Evolutionary conservation across 2,888 invertebrate genomes (phyloP), one percentile per base, ranked within the genome.

Genomic region (Drosophila neotestacea): DNA sequence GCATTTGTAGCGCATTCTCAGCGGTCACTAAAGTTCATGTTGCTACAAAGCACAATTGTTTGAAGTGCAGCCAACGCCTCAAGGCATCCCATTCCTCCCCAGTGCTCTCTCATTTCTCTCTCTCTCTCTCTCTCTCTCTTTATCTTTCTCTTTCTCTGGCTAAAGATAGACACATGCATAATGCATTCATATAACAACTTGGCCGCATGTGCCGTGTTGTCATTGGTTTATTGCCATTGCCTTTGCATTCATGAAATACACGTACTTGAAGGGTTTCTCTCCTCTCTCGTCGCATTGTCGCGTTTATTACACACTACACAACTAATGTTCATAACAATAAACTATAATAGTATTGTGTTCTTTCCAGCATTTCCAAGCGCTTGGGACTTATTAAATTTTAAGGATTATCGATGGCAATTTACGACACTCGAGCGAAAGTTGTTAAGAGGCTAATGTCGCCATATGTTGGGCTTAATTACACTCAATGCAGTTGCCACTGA

Each of bases 381-480:
- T 82, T 84, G 75, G 67, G 65, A 67, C 87, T 85, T 88, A 85
- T 85, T 85, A 70, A 88, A 78, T 85, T 88, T 83, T 76, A 66
- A 67, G 59, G 66, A 56, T 56, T 63, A 86, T 86, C 69, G 84
- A 86, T 84, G 71, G 69, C 65, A 55, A 51, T 80, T 73, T 59
- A 77, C 56, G 83, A 63, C 48, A 34, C 36, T 36, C 48, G n/a
- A 48, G 75, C 48, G 66, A 79, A 79, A 75, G 75, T 68, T 61
- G 38, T 56, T 51, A 42, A 13, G 46, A 32, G 60, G 63, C 47
- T 77, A 77, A 73, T 70, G 67, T 67, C 73, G 58, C 48, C 66
- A 62, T 47, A 59, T 51, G 73, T 50, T 64, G 64, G 48, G 68
- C 81, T 77, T 79, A 77, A 79, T 81, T 66, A 59, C 77, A 62